Percentiles rank a stretch among this genome's conserved stretches.
Conservation (phyloP, 2,113 vertebrate genomes). For the Pardalotus punctatus region DNA sequence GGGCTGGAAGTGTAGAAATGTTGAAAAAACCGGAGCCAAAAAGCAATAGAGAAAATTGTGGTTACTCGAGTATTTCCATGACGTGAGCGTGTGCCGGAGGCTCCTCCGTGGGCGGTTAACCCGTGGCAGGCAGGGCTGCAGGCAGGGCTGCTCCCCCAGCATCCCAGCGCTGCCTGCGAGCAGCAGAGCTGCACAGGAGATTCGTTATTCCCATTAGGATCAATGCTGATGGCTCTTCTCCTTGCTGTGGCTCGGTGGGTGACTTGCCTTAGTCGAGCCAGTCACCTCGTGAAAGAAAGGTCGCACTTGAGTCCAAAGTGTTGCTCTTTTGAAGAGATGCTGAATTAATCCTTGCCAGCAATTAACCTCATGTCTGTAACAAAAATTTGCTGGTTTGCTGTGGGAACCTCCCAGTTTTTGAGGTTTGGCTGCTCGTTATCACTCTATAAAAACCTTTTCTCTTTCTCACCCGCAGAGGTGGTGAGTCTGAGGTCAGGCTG, state of each 20-base stretch:
- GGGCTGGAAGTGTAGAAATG: neutral
- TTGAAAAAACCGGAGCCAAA: neutral
- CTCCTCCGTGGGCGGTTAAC: constrained; percentile 41
- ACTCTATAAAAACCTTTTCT: neutral
- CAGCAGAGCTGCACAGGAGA: neutral
- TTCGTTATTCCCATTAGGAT: rapidly evolving
- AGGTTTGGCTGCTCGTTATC: constrained; percentile 34
- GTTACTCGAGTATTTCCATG: constrained; percentile 66
- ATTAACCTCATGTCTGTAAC: rapidly evolving
- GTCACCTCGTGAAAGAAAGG: rapidly evolving
- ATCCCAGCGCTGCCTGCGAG: rapidly evolving
- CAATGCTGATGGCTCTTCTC: rapidly evolving
- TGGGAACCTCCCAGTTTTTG: neutral
- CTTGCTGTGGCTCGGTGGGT: neutral
- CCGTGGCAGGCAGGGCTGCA: neutral
- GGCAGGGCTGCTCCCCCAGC: neutral
- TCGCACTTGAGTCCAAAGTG: rapidly evolving
- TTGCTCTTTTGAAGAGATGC: neutral
- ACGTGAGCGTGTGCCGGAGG: constrained; percentile 9
- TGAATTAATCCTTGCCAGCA: neutral
- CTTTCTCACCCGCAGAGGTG: neutral
- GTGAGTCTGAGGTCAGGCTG: neutral
- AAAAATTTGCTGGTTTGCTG: neutral
- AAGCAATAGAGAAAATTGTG: constrained; percentile 41
- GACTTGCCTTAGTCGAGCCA: rapidly evolving